phyloP scores from a whole-genome alignment of 2,888 invertebrate species.

The Drosophila niveifrons region DNA sequence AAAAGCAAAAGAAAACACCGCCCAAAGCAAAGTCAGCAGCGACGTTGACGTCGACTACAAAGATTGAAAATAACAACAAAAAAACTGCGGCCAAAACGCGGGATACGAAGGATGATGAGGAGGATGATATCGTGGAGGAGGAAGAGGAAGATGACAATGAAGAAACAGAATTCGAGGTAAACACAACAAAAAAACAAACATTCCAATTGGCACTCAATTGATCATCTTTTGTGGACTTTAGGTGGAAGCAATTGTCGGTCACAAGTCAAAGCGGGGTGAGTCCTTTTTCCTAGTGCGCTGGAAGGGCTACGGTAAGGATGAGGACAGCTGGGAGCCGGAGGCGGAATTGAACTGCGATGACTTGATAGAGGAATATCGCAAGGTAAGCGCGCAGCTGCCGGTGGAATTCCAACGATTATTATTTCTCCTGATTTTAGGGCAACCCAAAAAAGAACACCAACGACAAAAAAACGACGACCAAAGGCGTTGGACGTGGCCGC shows the following conservation, averaged over 20 bases:
- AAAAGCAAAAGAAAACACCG: conserved; percentile 53
- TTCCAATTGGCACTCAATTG: not conserved
- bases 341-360: conserved; percentile 90
- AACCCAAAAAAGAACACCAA: conserved; percentile 21
- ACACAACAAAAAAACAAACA: not conserved
- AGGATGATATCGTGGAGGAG: conserved; percentile 68
- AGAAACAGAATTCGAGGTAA: conserved; percentile 77
- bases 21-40: conserved; percentile 30
- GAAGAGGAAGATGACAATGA: conserved; percentile 84
- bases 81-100: conserved; percentile 11
- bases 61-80: conserved; percentile 22
- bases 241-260: conserved; percentile 90
- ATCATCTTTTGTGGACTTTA: conserved; percentile 32
- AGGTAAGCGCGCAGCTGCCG: conserved; percentile 56
- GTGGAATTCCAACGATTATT: not conserved
- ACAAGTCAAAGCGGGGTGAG: conserved; percentile 89
- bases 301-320: conserved; percentile 90
- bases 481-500: conserved; percentile 36
- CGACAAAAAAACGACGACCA: conserved; percentile 30
- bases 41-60: not conserved
- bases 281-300: conserved; percentile 90
- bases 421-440: conserved; percentile 12
- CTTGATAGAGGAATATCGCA: conserved; percentile 87
- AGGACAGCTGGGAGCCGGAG: conserved; percentile 92
- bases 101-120: conserved; percentile 35